Evolutionary conservation across 1,140 invertebrate species (phyloP), one percentile per base, ranked within the genome.

Genomic region (Drosophila watanabei): DNA sequence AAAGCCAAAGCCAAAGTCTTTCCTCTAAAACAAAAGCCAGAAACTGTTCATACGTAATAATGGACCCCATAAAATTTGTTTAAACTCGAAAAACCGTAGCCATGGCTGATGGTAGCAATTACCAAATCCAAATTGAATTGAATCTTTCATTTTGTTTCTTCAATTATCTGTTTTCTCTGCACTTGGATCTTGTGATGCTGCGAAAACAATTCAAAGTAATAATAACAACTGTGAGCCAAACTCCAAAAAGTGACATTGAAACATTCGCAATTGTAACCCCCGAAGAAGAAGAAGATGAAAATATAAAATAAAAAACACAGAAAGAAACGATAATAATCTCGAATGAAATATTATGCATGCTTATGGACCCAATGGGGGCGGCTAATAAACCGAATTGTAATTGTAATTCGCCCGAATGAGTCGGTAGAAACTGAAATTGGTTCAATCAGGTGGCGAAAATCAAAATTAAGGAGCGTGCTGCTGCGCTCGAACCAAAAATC

Each of bases 341-440:
- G 45, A 14, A 20, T 14, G 64, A 77, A 63, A 80, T 68, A 70
- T 68, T 70, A 18, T 52, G 48, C 51, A 33, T 49, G 69, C 54
- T 66, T 80, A 62, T 61, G 66, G 30, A 75, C 82, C 77, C 56
- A 71, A 37, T 49, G 51, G 41, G 52, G 66, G 75, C 66, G 76
- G 76, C 66, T 88, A 89, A 88, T 88, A 87, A 73, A 84, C 71
- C 33, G 56, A 89, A 61, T 63, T 75, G 63, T 54, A 89, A 61
- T 63, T 75, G 63, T 54, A 68, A 70, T 71, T 75, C 68, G 49
- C 58, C 72, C 56, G 60, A 64, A 89, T 88, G 84, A 88, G 58
- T 88, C 86, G 69, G 72, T 89, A 58, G 16, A 89, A 88, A 87
- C 58, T 60, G 52, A 71, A 72, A 75, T 75, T 75, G 70, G 72